Evolutionary conservation across 2,797 vertebrate genomes (phyloP), one percentile per base, ranked within the genome.

Genomic region (Loris lydekkerianus): DNA sequence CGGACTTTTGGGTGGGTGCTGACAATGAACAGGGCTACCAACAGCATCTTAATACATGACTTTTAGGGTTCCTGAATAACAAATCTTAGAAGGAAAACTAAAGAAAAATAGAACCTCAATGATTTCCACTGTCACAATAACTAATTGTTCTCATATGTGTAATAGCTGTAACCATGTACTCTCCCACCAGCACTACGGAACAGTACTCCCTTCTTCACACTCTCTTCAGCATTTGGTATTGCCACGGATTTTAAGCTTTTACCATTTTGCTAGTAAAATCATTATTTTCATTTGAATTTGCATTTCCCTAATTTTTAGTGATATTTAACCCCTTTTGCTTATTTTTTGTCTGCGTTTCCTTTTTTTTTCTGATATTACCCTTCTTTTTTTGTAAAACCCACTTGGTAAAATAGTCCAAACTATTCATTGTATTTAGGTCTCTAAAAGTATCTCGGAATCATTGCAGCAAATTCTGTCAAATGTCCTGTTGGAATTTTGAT

Each of bases 331-430:
- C 8, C 8, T 73, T 67, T 46, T 29, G 7, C 70, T 1, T 61
- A 7, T 29, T 27, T n/a, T 2, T 1, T 80, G 31, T 23, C 9
- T 58, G 5, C 73, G 15, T 58, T 86, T 80, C 21, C n/a, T 49
- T 14, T 49, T 46, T 49, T 49, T 14, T 72, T 89, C 67, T 53
- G 17, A 60, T 65, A 72, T 8, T 80, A 61, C 4, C 10, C 15
- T 76, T 49, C 46, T 34, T n/a, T 92, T 84, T 82, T 40, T n/a
- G 58, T 80, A 91, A 93, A 91, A 63, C 17, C 43, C 6, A 25
- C 4, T 10, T 76, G 81, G 17, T 63, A 43, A 11, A 77, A 2
- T 43, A 91, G 23, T 88, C 23, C 25, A 69, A 34, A 78, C 7
- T 60, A 2, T n/a, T 67, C 60, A 78, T 77, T 69, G 17, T 73